phyloP scores from a whole-genome alignment of 2,888 invertebrate genomes.

The Cotesia congregata region DNA sequence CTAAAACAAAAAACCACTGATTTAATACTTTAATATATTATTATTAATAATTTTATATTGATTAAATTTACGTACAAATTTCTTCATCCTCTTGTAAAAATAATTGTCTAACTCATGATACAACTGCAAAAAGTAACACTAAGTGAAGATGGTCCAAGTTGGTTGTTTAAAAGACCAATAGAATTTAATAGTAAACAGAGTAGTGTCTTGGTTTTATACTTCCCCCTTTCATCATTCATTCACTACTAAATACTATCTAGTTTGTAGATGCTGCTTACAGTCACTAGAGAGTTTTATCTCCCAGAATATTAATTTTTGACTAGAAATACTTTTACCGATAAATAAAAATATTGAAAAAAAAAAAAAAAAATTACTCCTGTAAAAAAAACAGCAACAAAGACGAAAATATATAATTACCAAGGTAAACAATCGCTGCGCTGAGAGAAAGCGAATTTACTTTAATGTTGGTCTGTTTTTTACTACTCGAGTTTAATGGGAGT shows the following conservation, averaged over 20 bases:
- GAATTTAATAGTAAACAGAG: slow-evolving; percentile 42
- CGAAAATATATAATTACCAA: not conserved
- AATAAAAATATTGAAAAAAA: not conserved
- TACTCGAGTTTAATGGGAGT: slow-evolving; percentile 33
- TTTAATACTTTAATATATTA: not conserved
- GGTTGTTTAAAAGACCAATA: slow-evolving; percentile 22
- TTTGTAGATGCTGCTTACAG: slow-evolving; percentile 10
- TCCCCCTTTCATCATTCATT: slow-evolving; percentile 47
- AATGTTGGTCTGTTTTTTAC: slow-evolving; percentile 23
- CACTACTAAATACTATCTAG: slow-evolving; percentile 29
- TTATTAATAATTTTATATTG: not conserved
- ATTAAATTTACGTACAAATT: slow-evolving; percentile 4
- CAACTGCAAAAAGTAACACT: not conserved
- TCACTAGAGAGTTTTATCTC: not conserved
- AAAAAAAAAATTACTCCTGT: not conserved
- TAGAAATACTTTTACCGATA: not conserved
- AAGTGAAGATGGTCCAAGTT: not conserved
- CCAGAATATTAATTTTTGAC: not conserved
- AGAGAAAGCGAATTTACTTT: slow-evolving; percentile 39
- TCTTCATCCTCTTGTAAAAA: slow-evolving; percentile 9
- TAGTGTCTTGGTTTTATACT: slow-evolving; percentile 55
- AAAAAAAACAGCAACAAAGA: not conserved
- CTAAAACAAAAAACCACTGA: slow-evolving; percentile 25
- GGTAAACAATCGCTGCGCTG: not conserved
- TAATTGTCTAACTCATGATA: not conserved